A percentile compares a stretch with the other conserved stretches of the same genome.
phyloP scores from a whole-genome alignment of 2,888 invertebrate species.

The Caenorhabditis imperialis region DNA sequence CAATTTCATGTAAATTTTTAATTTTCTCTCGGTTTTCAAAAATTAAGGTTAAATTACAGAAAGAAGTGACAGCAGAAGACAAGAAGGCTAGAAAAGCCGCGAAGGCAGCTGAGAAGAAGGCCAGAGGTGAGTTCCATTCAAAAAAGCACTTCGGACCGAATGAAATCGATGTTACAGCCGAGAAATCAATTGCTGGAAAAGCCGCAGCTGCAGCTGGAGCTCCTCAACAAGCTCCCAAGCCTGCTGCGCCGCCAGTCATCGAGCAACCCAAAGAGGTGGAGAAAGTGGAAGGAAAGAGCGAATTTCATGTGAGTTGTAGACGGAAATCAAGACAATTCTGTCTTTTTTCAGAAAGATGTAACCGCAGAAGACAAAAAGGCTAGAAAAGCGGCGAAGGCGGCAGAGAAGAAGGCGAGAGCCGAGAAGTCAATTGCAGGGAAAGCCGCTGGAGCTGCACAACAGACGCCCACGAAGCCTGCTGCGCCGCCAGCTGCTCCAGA shows the following conservation, averaged over 20 bases:
- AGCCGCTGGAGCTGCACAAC: constrained; percentile 41
- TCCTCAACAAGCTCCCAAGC: too few species aligned
- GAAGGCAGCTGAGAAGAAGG: constrained; percentile 65
- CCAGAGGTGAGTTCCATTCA: too few species aligned
- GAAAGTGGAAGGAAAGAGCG: constrained; percentile 27
- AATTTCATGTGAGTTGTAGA: constrained; percentile 24
- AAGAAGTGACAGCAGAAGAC: constrained; percentile 60
- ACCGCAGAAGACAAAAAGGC: constrained; percentile 59
- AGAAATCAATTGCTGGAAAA: constrained; percentile 39
- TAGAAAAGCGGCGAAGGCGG: constrained; percentile 63
- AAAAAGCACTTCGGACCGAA: too few species aligned
- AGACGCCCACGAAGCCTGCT: neutral
- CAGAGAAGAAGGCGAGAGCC: constrained; percentile 62
- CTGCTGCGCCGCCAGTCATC: neutral
- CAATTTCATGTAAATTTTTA: constrained; percentile 30
- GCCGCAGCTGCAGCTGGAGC: constrained; percentile 41
- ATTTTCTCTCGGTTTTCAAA: too few species aligned
- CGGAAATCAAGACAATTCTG: neutral
- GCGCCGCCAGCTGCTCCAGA: too few species aligned
- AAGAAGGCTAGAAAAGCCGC: constrained; percentile 60
- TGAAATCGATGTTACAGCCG: too few species aligned
- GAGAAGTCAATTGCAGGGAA: constrained; percentile 42
- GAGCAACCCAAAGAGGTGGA: neutral
- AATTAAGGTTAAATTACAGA: constrained; percentile 14
- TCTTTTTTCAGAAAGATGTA: constrained; percentile 50